phyloP scores from a whole-genome alignment of 1,140 invertebrate species.

The Thaumetopoea pityocampa region DNA sequence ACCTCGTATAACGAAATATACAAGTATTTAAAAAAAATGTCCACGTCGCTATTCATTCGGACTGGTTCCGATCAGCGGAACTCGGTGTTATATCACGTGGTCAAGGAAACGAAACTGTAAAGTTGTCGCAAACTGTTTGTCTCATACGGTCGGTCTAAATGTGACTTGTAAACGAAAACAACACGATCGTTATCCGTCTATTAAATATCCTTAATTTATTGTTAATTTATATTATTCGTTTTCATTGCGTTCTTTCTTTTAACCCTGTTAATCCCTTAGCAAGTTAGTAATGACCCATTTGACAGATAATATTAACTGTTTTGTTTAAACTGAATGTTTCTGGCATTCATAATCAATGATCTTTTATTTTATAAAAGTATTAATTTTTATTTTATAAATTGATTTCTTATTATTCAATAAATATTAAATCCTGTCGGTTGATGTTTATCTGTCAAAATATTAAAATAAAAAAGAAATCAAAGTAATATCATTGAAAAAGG shows the following conservation, averaged over 20 bases:
- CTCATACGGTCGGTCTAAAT: too few relatives aligned
- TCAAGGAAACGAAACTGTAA: too few relatives aligned
- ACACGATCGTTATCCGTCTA: conserved; percentile 49
- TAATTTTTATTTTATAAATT: neutral
- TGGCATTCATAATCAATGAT: too few relatives aligned
- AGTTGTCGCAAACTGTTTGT: too few relatives aligned
- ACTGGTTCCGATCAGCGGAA: too few relatives aligned
- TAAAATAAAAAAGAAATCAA: conserved; percentile 48
- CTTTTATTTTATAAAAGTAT: neutral
- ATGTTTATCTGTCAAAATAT: conserved; percentile 36
- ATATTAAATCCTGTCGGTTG: conserved; percentile 1
- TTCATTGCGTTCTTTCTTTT: conserved; percentile 30
- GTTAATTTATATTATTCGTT: conserved; percentile 23
- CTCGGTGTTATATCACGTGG: too few relatives aligned
- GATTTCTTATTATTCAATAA: conserved; percentile 3
- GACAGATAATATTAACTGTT: conserved; percentile 31
- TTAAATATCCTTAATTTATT: conserved; percentile 29
- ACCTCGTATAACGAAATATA: too few relatives aligned
- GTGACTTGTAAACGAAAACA: conserved; percentile 18
- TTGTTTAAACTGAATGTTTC: neutral
- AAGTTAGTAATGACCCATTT: conserved; percentile 50
- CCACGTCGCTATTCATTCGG: too few relatives aligned
- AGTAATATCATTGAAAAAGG: conserved; percentile 71
- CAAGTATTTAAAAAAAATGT: too few relatives aligned
- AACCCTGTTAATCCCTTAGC: conserved; percentile 70